Evolutionary conservation across 2,797 vertebrate genomes (phyloP), one percentile per base, ranked within the genome.

Genomic region (Lycodopsis pacificus): DNA sequence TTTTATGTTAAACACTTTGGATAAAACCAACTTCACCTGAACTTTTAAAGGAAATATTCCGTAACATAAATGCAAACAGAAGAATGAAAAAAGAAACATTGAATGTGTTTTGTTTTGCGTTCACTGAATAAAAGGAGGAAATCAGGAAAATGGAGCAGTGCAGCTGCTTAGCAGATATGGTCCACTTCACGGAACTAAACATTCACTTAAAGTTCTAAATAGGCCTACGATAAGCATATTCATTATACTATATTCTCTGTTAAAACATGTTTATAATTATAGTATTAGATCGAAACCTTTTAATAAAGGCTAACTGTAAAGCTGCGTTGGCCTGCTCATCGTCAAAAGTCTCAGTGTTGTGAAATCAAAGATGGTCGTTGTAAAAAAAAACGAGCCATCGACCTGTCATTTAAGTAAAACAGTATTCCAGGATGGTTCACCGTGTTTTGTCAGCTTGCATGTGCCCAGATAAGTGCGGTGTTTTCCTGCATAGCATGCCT

Each of bases 361-460:
- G 63, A 49, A 51, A 34, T 2, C 54, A 5, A 73, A 14, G 14
- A 53, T 38, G 6, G 6, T 6, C 34, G 51, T 62, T 44, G 32
- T 34, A 40, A 36, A 72, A 15, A 54, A 7, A 19, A 40, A 40
- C 0, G 4, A 59, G 51, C n/a, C 6, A 40, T 3, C 10, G 1
- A 54, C 4, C 34, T 46, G 6, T 53, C n/a, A 44, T 58, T 69
- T 49, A 6, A 53, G 46, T 27, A 38, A 73, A 65, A 57, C 15
- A n/a, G 19, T 27, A 9, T 66, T 58, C 19, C 25, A 20, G 15
- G 46, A 75, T 44, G 42, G 38, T 71, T 19, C 19, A 71, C 13
- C 7, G 1, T 44, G 38, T 81, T 76, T 56, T 77, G 53, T 65
- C n/a, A 42, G 46, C 53, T n/a, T 63, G 15, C 13, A 46, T 30